Base-by-base conservation (phyloP, 1,140 invertebrate genomes). In the Aleiodes sp. region DNA sequence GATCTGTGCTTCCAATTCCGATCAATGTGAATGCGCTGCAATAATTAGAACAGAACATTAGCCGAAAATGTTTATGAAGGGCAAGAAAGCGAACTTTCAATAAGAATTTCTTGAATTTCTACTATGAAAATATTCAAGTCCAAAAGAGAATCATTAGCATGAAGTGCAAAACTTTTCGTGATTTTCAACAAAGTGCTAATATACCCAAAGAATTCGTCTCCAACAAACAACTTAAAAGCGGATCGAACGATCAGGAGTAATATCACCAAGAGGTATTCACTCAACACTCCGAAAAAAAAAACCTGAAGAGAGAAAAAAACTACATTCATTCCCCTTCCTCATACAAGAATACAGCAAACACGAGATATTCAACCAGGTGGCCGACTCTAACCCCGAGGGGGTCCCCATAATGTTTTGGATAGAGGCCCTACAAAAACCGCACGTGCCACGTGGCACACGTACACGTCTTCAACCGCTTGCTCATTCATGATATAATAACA, bases 351-450 rank as follows among this genome's bases (percentile, higher is more conserved):
- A n/a, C 14, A 43, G 12, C 6, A n/a, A 6, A 14, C 39, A 43
- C 39, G 39, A 43, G 52, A 52, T 61, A 69, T 52, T n/a, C 65
- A 70, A 65, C 75, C 76, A 77, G 75, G 75, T 77, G 73, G 73
- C 70, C 74, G 52, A 64, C 70, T 70, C 29, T 65, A 66, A 68
- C 59, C 33, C 70, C 68, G 31, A 14, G 28, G 29, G 39, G 4
- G 39, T 43, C 19, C 19, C 39, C 39, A 43, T 43, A 43, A 72
- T 70, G 41, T 56, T n/a, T 19, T 9, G 43, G 71, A n/a, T n/a
- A n/a, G 73, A 77, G 56, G 61, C 70, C 70, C 21, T 75, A 76
- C 66, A 77, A 77, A 75, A 76, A 74, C 70, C 70, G 77, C 75
- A 74, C 70, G 60, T 62, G 64, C 62, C 65, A 72, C 75, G 71